Conservation (phyloP, 2,888 invertebrate species). For the Pseudolycoriella hygida region DNA sequence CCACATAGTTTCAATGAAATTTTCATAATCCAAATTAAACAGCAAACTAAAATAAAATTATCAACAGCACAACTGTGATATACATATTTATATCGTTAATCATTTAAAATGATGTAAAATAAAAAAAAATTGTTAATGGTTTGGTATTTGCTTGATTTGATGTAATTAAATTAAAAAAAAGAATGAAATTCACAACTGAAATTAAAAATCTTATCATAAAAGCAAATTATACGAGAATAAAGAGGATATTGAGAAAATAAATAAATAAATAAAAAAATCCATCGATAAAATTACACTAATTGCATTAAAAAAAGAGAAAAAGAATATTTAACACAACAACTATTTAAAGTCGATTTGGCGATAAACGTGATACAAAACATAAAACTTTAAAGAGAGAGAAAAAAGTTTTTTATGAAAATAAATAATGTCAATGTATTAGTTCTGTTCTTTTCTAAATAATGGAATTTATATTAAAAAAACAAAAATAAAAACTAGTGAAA, state of each 20-base stretch:
- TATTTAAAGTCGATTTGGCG: not conserved
- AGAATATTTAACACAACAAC: not conserved
- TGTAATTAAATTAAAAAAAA: not conserved
- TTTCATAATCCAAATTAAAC: not conserved
- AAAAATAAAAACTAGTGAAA: not conserved
- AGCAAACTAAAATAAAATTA: not conserved
- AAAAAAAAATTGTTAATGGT: constrained; percentile 1
- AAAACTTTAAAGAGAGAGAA: not conserved
- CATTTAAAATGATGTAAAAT: not conserved
- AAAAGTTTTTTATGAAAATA: not conserved
- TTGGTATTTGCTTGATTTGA: constrained; percentile 1
- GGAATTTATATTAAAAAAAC: not conserved
- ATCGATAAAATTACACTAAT: not conserved
- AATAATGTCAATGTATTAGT: not conserved
- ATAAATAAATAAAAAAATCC: no score
- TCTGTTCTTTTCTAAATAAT: no score
- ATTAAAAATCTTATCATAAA: not conserved
- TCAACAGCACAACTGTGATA: constrained; percentile 1
- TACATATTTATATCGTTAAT: constrained; percentile 1
- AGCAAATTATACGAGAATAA: no score
- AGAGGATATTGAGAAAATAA: no score
- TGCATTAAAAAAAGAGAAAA: not conserved
- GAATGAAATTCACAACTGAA: not conserved
- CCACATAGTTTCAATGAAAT: no score
- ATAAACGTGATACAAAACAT: not conserved